Evolutionary conservation across 2,888 invertebrate genomes (phyloP), one percentile per base, ranked within the genome.

Genomic region (Griposia aprilina): DNA sequence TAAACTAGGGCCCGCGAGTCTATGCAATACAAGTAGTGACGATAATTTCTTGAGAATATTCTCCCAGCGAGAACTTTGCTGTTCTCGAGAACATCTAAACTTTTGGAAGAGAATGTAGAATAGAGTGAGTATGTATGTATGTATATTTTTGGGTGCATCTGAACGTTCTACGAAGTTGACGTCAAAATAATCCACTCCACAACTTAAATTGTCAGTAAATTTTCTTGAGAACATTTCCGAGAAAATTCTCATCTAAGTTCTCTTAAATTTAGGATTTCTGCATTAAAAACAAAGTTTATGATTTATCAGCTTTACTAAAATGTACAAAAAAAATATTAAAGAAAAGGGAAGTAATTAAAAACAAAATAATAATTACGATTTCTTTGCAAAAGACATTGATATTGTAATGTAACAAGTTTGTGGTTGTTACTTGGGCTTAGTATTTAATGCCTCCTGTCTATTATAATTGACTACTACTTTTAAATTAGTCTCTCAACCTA

Each of bases 21-120:
- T 57, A 52, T 45, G 26, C 65, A 70, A 67, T 62, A 75, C 41
- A 70, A 75, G 60, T 75, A 26, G 57, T 57, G 26, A 59, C 26
- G 26, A 15, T 26, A 15, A 26, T 26, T 59, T 59, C 26, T 2
- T 26, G 15, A 26, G 26, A 59, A 59, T 59, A 26, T 26, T 26
- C 7, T 26, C 26, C 2, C 26, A 59, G 13, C 7, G 26, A 15
- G 6, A 59, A 26, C 26, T 57, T 57, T 57, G n/a, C 15, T 59
- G 59, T 59, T 26, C 59, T 59, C 15, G 15, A 26, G 15, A 26
- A 15, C 26, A 15, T 26, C 1, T 26, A 15, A 2, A 15, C 26
- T 59, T 59, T 59, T 15, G 6, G 26, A 57, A 13, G n/a, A n/a
- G n/a, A 13, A 26, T 59, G 59, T 59, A 26, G 26, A 59, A 5